phyloP scores from a whole-genome alignment of 2,888 invertebrate genomes.

The Autographa pulchrina region DNA sequence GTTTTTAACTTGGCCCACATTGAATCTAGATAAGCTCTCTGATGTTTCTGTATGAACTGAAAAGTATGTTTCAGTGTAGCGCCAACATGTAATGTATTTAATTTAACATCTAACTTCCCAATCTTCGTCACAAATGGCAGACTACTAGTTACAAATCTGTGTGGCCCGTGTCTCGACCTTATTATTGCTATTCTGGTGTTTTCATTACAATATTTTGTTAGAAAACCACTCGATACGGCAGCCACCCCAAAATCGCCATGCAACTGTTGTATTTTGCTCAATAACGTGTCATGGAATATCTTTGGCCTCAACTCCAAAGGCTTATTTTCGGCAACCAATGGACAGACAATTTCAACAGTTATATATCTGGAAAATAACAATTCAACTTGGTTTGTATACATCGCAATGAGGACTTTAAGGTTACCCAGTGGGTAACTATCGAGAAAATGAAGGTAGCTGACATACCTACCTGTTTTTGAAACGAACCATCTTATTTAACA shows the following conservation, averaged over 20 bases:
- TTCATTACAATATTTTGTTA: slow-evolving; percentile 94
- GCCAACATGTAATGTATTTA: slow-evolving; percentile 92
- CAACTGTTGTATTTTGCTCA: slow-evolving; percentile 91
- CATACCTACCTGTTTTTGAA: slow-evolving; percentile 88
- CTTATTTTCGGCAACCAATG: slow-evolving; percentile 83
- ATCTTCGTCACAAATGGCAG: slow-evolving; percentile 92
- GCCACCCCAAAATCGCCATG: slow-evolving; percentile 94
- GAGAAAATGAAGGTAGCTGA: background rate
- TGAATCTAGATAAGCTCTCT: slow-evolving; percentile 90
- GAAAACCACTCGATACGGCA: slow-evolving; percentile 92
- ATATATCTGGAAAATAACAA: slow-evolving; percentile 89
- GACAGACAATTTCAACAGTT: slow-evolving; percentile 90
- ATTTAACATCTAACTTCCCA: slow-evolving; percentile 89
- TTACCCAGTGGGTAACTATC: background rate
- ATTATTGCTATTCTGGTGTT: slow-evolving; percentile 93
- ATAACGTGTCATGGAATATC: slow-evolving; percentile 89
- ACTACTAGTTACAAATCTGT: slow-evolving; percentile 91
- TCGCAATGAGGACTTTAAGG: background rate
- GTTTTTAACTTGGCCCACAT: slow-evolving; percentile 90
- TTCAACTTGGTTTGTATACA: background rate
- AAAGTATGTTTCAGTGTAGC: slow-evolving; percentile 95
- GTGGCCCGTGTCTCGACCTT: slow-evolving; percentile 93
- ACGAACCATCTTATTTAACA: slow-evolving; percentile 88
- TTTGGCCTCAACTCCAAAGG: slow-evolving; percentile 86
- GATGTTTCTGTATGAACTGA: slow-evolving; percentile 92